A percentile compares a stretch with the other conserved stretches of the same genome.
phyloP scores from a whole-genome alignment of 2,888 invertebrate species.

The Sinopyrophorus schimmeli region DNA sequence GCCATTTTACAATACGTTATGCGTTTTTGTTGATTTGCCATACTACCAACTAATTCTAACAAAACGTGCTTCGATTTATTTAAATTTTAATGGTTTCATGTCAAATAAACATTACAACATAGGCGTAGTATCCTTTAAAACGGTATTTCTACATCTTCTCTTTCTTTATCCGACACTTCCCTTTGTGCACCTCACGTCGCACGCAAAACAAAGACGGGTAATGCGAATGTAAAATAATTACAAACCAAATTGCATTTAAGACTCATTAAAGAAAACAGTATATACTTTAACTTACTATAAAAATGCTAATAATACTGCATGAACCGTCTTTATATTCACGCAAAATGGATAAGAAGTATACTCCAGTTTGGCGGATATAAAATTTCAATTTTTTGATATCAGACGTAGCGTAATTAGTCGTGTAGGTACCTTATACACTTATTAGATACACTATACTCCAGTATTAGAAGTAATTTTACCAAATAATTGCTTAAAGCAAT shows the following conservation, averaged over 20 bases:
- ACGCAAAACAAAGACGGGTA: conserved; percentile 10
- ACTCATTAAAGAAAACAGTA: conserved; percentile 32
- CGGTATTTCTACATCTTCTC: conserved; percentile 5
- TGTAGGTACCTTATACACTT: conserved; percentile 3
- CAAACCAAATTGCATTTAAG: conserved; percentile 27
- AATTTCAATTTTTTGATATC: conserved; percentile 5
- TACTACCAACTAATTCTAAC: too few species aligned
- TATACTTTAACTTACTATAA: conserved; percentile 36
- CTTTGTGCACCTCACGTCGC: not conserved
- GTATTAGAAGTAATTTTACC: conserved; percentile 2
- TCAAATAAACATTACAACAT: conserved; percentile 26
- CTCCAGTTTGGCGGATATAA: conserved; percentile 5
- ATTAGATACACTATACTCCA: not conserved
- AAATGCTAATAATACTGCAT: conserved; percentile 39
- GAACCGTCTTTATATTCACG: conserved; percentile 39
- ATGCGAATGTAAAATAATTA: conserved; percentile 29
- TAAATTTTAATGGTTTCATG: conserved; percentile 34
- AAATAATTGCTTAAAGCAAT: not conserved
- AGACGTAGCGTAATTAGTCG: not conserved
- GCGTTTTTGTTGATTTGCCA: too few species aligned
- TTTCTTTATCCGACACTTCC: conserved; percentile 3
- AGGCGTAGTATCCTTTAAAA: conserved; percentile 2
- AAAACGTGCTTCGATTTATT: too few species aligned
- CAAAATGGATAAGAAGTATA: conserved; percentile 34
- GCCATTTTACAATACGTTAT: too few species aligned